A percentile compares a stretch with the other conserved stretches of the same genome.
phyloP scores from a whole-genome alignment of 2,888 invertebrate species.

The Ophion costatus region DNA sequence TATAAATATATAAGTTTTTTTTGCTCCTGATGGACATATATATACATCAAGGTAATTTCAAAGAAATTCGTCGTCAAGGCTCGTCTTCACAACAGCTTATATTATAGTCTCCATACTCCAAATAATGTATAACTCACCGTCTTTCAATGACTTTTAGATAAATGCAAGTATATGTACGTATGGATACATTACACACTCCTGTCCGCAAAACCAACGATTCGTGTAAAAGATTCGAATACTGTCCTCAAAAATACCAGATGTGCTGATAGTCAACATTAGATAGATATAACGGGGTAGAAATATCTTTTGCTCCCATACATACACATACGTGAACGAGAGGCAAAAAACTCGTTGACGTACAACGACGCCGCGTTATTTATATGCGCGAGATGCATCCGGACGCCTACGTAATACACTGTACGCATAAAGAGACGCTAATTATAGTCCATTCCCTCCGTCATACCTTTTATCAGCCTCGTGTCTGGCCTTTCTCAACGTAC shows the following conservation, averaged over 20 bases:
- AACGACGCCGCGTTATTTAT: slow-evolving; percentile 40
- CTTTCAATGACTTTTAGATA: too few relatives aligned
- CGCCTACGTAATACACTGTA: slow-evolving; percentile 48
- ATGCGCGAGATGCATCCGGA: slow-evolving; percentile 23
- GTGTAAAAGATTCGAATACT: not conserved
- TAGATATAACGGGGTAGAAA: not conserved
- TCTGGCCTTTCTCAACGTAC: slow-evolving; percentile 34
- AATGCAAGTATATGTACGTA: too few relatives aligned
- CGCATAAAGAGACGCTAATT: slow-evolving; percentile 28
- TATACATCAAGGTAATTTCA: too few relatives aligned
- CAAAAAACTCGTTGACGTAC: slow-evolving; percentile 45
- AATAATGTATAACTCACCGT: too few relatives aligned
- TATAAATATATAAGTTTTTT: too few relatives aligned
- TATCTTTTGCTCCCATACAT: not conserved
- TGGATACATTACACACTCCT: too few relatives aligned
- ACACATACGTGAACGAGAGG: slow-evolving; percentile 5
- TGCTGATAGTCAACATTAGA: not conserved
- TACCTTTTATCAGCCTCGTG: slow-evolving; percentile 36
- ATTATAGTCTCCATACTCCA: too few relatives aligned
- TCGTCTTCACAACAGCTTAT: too few relatives aligned
- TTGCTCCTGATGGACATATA: too few relatives aligned
- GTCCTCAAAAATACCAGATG: not conserved
- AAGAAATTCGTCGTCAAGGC: too few relatives aligned
- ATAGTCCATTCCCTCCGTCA: slow-evolving; percentile 21
- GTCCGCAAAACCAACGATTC: not conserved